Base-by-base conservation (phyloP, 2,113 vertebrate genomes). In the Galemys pyrenaicus region DNA sequence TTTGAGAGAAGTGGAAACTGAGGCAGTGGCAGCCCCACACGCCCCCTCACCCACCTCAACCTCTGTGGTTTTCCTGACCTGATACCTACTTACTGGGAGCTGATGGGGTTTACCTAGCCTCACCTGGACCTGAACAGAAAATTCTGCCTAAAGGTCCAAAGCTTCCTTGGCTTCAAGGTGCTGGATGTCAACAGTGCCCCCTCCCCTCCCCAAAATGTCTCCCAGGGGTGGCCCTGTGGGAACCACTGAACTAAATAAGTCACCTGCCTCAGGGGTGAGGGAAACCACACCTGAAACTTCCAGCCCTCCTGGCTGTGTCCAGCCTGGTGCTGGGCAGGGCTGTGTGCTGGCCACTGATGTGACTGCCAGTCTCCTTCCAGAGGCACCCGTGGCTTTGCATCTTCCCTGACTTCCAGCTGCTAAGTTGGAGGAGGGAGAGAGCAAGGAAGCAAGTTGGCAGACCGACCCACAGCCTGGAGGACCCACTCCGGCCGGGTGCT, bases 11-110 rank as follows among this genome's bases (percentile, higher is more conserved):
- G 54, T 22, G 87, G 73, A 54, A 70, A 24, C 22, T 4, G 71
- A 71, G 81, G 79, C 22, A 44, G 28, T 20, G 1, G 41, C 16
- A 0, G 11, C 28, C 4, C 20, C 2, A 0, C 0, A 15, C 0
- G 32, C 24, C 46, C 3, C 3, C 62, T 39, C 9, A 30, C 5
- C 26, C 24, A 28, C 32, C 35, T 20, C 0, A 17, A 30, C 9
- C 32, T 30, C 28, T 1, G 10, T 6, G 39, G 41, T 24, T 41
- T 39, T 86, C 56, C 1, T 0, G 5, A 2, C 8, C 8, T 15
- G 1, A 20, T 13, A 19, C 32, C 20, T 9, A 5, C 30, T 30
- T 4, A 10, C 39, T 26, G 26, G 2, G 1, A 30, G 1, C 0
- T 39, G 64, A 32, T 30, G 28, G 64, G 4, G 1, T 15, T n/a